Percentiles rank a stretch among this genome's conserved stretches.
phyloP scores from a whole-genome alignment of 2,797 vertebrate genomes.

The Taeniopygia guttata region DNA sequence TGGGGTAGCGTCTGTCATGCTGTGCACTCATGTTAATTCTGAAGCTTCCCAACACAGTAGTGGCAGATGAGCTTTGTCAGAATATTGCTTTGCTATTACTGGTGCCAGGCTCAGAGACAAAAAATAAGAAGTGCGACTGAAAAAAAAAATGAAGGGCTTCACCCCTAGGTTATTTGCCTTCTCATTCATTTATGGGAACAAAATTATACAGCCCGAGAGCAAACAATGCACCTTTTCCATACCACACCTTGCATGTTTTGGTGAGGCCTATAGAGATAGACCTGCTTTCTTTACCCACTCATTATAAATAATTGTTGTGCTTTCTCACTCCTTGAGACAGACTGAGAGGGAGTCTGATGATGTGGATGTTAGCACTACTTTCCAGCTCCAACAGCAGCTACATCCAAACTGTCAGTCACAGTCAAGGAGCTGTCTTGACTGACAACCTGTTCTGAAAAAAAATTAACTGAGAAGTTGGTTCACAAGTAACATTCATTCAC shows the following conservation, averaged over 20 bases:
- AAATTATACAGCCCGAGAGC: background rate
- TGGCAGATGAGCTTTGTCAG: background rate
- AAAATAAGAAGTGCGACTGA: background rate
- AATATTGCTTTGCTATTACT: background rate
- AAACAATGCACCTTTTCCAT: background rate
- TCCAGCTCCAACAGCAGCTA: background rate
- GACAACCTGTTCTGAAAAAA: background rate
- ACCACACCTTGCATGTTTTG: background rate
- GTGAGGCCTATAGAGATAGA: background rate
- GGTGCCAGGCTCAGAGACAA: background rate
- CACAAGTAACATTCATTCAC: background rate
- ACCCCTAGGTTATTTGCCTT: background rate
- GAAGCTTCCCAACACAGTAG: background rate
- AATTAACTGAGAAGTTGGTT: background rate
- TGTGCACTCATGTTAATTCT: background rate
- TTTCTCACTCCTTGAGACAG: background rate
- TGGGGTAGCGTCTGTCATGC: background rate
- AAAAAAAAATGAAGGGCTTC: background rate
- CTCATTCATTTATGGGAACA: background rate
- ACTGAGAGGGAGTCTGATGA: background rate
- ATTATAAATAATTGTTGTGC: background rate
- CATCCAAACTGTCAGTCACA: background rate
- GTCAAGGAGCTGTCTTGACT: background rate
- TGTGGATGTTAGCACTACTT: background rate
- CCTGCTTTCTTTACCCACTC: background rate